Evolutionary conservation across 64 coral and sea anemone species (phyloP).

Genomic region (Pocillopora damicornis): DNA sequence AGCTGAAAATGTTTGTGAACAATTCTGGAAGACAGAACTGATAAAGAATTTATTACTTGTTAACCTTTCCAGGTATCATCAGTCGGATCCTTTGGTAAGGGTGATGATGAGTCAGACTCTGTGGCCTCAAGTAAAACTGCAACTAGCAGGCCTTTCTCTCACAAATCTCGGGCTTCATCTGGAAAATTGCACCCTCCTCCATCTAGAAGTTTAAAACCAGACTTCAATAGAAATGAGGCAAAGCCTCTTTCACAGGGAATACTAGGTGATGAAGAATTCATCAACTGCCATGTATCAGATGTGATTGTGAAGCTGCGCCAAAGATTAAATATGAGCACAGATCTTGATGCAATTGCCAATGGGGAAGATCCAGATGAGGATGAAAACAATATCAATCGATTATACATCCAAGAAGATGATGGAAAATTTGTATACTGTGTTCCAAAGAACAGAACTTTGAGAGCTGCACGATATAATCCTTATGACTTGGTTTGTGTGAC

Average conservation of each 20-base stretch:
- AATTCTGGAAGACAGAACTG: too few species aligned
- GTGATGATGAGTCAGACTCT: slow-evolving; percentile 12
- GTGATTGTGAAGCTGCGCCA: slow-evolving; percentile 63
- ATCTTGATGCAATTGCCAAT: slow-evolving; percentile 84
- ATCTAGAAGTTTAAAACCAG: slow-evolving; percentile 2
- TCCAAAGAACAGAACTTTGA: slow-evolving; percentile 55
- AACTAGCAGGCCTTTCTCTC: slow-evolving; percentile 29
- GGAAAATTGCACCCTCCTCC: background rate
- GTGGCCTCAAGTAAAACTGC: background rate
- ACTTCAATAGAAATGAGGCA: slow-evolving; percentile 34
- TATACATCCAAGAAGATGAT: slow-evolving; percentile 85
- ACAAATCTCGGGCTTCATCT: slow-evolving; percentile 56
- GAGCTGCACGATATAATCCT: slow-evolving; percentile 82
- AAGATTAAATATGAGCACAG: slow-evolving; percentile 76
- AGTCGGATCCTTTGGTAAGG: slow-evolving; percentile 25
- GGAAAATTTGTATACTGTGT: slow-evolving; percentile 82
- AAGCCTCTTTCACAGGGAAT: background rate
- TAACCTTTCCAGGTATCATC: slow-evolving; percentile 43
- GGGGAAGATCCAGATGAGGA: slow-evolving; percentile 68
- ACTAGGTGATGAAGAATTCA: slow-evolving; percentile 44
- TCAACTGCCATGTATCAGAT: slow-evolving; percentile 52
- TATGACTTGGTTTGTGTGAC: slow-evolving; percentile 90
- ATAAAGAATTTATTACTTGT: background rate
- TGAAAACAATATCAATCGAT: slow-evolving; percentile 62
- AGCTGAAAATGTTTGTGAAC: too few species aligned